Base-by-base conservation (phyloP, 2,797 vertebrate species). In the Phaenicophaeus curvirostris region DNA sequence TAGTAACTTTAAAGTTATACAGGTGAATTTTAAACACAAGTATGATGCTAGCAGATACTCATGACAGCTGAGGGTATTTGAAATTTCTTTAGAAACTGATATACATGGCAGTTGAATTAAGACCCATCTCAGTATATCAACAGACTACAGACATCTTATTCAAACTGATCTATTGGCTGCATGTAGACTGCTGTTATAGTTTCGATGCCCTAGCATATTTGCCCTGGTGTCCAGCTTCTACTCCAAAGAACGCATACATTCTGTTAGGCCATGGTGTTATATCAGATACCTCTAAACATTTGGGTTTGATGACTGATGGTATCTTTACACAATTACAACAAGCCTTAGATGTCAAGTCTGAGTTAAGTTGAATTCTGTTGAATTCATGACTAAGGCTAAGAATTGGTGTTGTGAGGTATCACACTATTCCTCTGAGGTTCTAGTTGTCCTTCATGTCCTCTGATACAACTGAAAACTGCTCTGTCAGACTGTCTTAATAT, bases 111-210 rank as follows among this genome's bases (percentile, higher is more conserved):
- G 41, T 2, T 71, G 35, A 79, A 72, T 9, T 33, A 50, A 55
- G 24, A 78, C 2, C 3, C 17, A 42, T 2, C 3, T 79, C 20
- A n/a, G 7, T 37, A 9, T n/a, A 79, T 35, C 0, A 0, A 3
- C 27, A 69, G 16, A 55, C 16, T 63, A 28, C 11, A 55, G 21
- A 71, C 9, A 59, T 4, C 0, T 66, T 55, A 15, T 48, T 71
- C 55, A 51, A 15, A 67, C 71, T 54, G 42, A 92, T 63, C 11
- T 5, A 17, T 39, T 83, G 30, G 4, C 48, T 88, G 20, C 7
- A 4, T 55, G 44, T 25, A 72, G 42, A 61, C 8, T 67, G 15
- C 12, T 73, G 2, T 37, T 87, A 51, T 13, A 23, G 54, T 62
- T 83, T 24, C 62, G 27, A 25, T 63, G 21, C 11, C 12, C 15